Conservation (phyloP, 2,113 vertebrate species). For the Pachyramphus minor region DNA sequence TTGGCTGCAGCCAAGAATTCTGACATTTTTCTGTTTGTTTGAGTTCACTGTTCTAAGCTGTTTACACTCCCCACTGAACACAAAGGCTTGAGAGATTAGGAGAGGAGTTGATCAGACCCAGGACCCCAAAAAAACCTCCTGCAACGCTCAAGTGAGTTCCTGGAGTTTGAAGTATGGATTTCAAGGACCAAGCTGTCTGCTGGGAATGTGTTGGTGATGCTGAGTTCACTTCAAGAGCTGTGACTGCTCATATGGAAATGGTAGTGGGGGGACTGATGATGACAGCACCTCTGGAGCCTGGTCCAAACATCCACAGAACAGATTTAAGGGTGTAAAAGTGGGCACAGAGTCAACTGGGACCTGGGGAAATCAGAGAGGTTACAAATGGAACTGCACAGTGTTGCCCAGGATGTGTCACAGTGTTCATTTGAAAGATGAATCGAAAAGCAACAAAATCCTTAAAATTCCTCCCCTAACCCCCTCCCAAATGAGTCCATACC, state of each 20-base stretch:
- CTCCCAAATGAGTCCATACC: not conserved
- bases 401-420: not conserved
- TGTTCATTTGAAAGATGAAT: not conserved
- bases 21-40: not conserved
- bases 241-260: too few species aligned
- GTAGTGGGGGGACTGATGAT: not conserved
- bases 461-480: not conserved
- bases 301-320: not conserved
- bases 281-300: not conserved
- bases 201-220: not conserved
- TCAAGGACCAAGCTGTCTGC: not conserved
- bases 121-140: not conserved
- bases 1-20: not conserved
- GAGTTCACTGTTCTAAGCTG: not conserved
- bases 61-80: not conserved
- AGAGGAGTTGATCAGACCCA: not conserved
- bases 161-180: not conserved
- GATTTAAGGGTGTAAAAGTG: not conserved
- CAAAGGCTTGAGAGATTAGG: not conserved
- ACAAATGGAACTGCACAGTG: not conserved
- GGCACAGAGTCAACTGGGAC: not conserved
- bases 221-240: not conserved
- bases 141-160: not conserved
- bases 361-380: not conserved
- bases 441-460: not conserved